Evolutionary conservation across 2,797 vertebrate genomes (phyloP), one percentile per base, ranked within the genome.

Genomic region (Syngnathus rostellatus): DNA sequence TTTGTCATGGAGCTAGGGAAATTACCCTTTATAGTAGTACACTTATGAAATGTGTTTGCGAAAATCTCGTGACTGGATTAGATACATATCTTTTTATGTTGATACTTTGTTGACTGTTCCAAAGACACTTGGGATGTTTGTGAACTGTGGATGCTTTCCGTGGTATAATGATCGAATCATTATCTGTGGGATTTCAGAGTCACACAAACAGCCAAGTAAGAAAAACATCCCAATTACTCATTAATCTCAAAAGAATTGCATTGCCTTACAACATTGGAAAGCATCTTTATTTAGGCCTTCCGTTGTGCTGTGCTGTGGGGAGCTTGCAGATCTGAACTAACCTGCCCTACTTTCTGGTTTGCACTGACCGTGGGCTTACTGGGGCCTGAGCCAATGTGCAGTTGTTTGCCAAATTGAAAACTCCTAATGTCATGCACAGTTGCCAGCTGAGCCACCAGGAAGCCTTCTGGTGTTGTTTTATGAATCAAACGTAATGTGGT

Each of bases 361-460:
- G 54, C 21, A 17, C 51, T 72, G 77, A 76, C 76, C 78, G 71
- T 53, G 54, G 66, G 63, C 46, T 73, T 68, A 39, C 61, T 45
- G 37, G 37, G n/a, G 67, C 64, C 54, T 19, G 11, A 68, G 70
- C 40, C 57, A 63, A 53, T 19, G 62, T 66, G 62, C 66, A 8
- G 60, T 75, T 65, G 69, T 71, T 72, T 72, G 68, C 73, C 72
- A 57, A 51, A 75, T 68, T 73, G 58, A 66, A 68, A 79, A 67
- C 66, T 60, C 62, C 11, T n/a, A 63, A 65, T 57, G 75, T 77
- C 72, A 81, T 55, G 68, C 70, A 71, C 25, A 1, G 39, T 71
- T 43, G 77, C 77, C 83, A 82, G 84, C 76, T 82, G 77, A 81
- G 79, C 73, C 78, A 79, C 75, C 77, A 70, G 77, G 74, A 82